Percentiles rank a stretch among this genome's conserved stretches.
These are phyloP conservation scores for Trichoplusia ni DNA, from an alignment of 1,140 invertebrate species.

Conservation along the genomic window DNA sequence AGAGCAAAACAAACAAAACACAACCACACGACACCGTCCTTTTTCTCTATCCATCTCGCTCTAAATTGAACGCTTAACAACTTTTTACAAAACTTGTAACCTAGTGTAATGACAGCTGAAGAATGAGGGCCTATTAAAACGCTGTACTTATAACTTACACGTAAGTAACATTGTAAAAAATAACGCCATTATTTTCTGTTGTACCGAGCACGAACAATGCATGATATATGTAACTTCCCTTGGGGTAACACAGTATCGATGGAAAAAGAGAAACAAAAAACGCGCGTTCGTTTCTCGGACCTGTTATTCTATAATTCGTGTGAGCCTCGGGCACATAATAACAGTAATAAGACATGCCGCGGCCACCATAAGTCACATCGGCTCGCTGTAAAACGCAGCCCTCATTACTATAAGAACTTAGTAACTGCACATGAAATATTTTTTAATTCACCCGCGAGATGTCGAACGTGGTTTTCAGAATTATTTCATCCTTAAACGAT, in stretches of 20 bases:
- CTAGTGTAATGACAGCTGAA: conserved; percentile 5
- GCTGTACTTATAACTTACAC: conserved; percentile 15
- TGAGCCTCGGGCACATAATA: conserved; percentile 62
- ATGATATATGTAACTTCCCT: conserved; percentile 29
- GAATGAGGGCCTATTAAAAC: conserved; percentile 9
- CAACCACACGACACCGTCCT: too few relatives aligned
- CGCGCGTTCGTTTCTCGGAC: conserved; percentile 26
- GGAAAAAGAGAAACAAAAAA: too few relatives aligned
- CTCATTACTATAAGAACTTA: conserved; percentile 46
- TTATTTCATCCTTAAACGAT: conserved; percentile 2
- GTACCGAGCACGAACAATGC: conserved; percentile 23
- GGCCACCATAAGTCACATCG: conserved; percentile 68
- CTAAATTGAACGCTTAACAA: too few relatives aligned
- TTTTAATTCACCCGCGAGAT: not conserved
- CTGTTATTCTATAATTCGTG: conserved; percentile 67
- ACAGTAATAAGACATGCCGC: conserved; percentile 68
- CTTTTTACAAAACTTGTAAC: too few relatives aligned
- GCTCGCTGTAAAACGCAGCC: conserved; percentile 41
- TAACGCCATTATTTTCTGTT: conserved; percentile 4
- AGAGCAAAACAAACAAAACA: too few relatives aligned
- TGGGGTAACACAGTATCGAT: conserved; percentile 29
- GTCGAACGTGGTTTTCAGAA: not conserved
- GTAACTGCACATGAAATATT: conserved; percentile 26
- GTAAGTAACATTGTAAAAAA: conserved; percentile 18
- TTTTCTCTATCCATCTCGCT: too few relatives aligned